Conservation (phyloP, 2,888 invertebrate species). For the Enchytraeus crypticus region DNA sequence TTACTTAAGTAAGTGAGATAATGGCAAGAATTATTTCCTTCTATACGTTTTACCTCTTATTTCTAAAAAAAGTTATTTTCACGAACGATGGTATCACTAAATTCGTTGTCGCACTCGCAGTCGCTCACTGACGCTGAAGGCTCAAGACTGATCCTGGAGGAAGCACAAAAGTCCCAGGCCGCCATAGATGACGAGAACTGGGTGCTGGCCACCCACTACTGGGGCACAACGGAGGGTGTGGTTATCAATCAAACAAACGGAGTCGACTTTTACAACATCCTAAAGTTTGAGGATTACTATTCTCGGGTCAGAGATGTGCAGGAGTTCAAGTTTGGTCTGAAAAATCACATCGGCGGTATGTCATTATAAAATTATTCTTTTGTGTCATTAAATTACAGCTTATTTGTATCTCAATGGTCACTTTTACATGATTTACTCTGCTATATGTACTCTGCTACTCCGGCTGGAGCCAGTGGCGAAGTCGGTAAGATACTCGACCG, state of each 20-base stretch:
- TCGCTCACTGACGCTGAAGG: conserved; percentile 21
- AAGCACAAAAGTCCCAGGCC: conserved; percentile 7
- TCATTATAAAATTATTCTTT: background rate
- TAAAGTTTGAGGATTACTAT: conserved; percentile 19
- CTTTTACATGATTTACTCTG: too few relatives aligned
- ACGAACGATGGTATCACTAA: too few relatives aligned
- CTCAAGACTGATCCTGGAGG: conserved; percentile 9
- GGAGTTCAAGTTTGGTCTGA: conserved; percentile 1
- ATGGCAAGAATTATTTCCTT: too few relatives aligned
- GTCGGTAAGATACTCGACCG: too few relatives aligned
- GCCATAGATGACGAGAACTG: conserved; percentile 12
- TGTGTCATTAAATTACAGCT: background rate
- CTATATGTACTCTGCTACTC: too few relatives aligned
- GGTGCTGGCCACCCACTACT: conserved; percentile 13
- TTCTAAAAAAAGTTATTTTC: too few relatives aligned
- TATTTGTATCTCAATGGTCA: background rate
- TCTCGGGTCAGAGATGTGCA: background rate
- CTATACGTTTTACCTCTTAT: too few relatives aligned
- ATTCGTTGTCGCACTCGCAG: too few relatives aligned
- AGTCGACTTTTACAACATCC: conserved; percentile 30
- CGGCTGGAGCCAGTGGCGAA: too few relatives aligned
- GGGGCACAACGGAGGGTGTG: conserved; percentile 17
- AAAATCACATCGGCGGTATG: background rate
- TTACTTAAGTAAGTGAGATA: too few relatives aligned
- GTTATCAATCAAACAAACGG: conserved; percentile 20